Percentiles rank a stretch among this genome's conserved stretches.
Evolutionary conservation across 2,888 invertebrate species (phyloP).

Genomic region (Chrysolina haemoptera): DNA sequence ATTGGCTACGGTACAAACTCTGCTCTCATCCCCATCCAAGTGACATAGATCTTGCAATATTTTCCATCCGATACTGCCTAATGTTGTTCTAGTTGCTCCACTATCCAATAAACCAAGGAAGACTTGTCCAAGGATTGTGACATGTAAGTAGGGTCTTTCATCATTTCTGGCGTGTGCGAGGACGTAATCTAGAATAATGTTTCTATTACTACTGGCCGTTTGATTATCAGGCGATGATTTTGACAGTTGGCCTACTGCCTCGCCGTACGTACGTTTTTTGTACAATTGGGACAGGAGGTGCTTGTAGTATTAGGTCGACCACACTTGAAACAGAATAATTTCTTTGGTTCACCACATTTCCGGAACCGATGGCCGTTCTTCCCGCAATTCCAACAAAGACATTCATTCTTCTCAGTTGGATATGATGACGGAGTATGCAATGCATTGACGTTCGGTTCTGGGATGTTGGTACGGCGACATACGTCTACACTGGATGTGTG

Average conservation of each 20-base stretch:
- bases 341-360: not conserved
- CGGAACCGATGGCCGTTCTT: not conserved
- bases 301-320: not conserved
- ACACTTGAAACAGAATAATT: not conserved
- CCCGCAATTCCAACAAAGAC: not conserved
- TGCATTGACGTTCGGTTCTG: not conserved
- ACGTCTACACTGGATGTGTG: not conserved
- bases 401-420: not conserved
- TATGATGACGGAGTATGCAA: not conserved
- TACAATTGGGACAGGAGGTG: not conserved
- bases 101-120: conserved; percentile 17
- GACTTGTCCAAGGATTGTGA: not conserved
- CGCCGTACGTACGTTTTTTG: not conserved
- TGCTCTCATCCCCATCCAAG: not conserved
- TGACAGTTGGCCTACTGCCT: conserved; percentile 13
- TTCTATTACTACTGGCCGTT: not conserved
- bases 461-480: not conserved
- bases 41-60: not conserved
- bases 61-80: conserved; percentile 9
- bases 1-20: conserved; percentile 14
- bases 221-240: not conserved
- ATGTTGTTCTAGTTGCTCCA: conserved; percentile 11
- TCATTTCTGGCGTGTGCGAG: conserved; percentile 16
- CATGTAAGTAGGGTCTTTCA: conserved; percentile 8
- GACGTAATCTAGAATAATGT: conserved; percentile 17